Conservation (phyloP, 2,888 invertebrate genomes). For the Hirtodrosophila confusa region DNA sequence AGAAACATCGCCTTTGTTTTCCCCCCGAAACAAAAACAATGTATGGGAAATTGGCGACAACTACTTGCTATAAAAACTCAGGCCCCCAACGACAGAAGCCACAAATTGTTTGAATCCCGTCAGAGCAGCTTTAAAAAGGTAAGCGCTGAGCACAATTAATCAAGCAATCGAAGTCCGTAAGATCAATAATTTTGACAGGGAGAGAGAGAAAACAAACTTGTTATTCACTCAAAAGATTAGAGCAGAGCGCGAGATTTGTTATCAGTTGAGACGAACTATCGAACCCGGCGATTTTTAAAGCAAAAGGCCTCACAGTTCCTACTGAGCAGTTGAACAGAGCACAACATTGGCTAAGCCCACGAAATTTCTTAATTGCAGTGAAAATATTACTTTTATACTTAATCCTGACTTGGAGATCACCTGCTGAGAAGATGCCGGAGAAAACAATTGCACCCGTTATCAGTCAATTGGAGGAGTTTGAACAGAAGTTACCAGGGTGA, state of each 20-base stretch:
- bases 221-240: neutral
- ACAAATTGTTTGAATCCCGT: constrained; percentile 3
- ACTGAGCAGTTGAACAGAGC: constrained; percentile 17
- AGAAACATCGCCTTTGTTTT: constrained; percentile 39
- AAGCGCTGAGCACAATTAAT: neutral
- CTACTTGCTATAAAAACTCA: constrained; percentile 47
- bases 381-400: constrained; percentile 7
- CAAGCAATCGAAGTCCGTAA: too few relatives aligned
- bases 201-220: constrained; percentile 6
- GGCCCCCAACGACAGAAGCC: neutral
- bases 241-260: constrained; percentile 30
- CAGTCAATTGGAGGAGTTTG: constrained; percentile 76
- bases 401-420: constrained; percentile 6
- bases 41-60: constrained; percentile 25
- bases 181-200: neutral
- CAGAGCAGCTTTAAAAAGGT: constrained; percentile 7
- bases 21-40: constrained; percentile 16
- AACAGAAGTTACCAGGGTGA: constrained; percentile 81
- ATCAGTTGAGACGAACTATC: constrained; percentile 41
- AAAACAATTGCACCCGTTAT: constrained; percentile 77
- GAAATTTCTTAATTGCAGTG: constrained; percentile 13
- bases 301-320: constrained; percentile 34
- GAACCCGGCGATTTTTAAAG: constrained; percentile 37
- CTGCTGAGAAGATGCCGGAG: constrained; percentile 71
- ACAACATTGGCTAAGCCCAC: constrained; percentile 1